Percentiles rank a stretch among this genome's conserved stretches.
Evolutionary conservation across 2,888 invertebrate species (phyloP).

Genomic region (Cephus nigrinus): DNA sequence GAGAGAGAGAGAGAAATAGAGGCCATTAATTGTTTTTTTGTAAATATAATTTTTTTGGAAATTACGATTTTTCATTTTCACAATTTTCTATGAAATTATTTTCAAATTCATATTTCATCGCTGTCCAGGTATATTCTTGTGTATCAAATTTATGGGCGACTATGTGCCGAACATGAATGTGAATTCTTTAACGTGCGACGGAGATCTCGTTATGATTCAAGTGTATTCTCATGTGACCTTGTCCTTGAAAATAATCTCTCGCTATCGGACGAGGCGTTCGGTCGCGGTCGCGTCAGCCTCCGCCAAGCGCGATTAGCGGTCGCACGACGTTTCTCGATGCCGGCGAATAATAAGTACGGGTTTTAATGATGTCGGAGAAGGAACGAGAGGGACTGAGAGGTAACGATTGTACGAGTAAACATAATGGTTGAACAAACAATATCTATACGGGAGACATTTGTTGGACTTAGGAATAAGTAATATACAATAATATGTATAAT

Average conservation of each 20-base stretch:
- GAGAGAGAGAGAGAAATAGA: no score
- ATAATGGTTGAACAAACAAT: neutral
- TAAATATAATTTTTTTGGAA: no score
- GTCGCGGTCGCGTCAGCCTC: conserved; percentile 26
- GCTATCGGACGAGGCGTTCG: conserved; percentile 62
- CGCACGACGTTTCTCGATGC: neutral
- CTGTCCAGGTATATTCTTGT: conserved; percentile 28
- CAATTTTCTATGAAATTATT: neutral
- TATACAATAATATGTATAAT: neutral
- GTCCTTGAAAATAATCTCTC: conserved; percentile 65
- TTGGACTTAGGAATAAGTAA: neutral
- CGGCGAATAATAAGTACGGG: neutral
- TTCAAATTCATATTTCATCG: neutral
- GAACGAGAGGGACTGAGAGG: neutral
- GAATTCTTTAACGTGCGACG: neutral
- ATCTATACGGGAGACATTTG: neutral
- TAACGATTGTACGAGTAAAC: neutral
- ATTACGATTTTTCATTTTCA: neutral
- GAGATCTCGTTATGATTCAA: conserved; percentile 1
- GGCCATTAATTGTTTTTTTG: no score
- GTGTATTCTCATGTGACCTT: conserved; percentile 48
- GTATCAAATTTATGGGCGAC: conserved; percentile 34
- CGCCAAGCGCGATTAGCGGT: conserved; percentile 1
- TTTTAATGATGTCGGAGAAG: neutral
- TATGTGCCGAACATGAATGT: conserved; percentile 17